Conservation (phyloP, 2,797 vertebrate species). For the Gallirallus australis region DNA sequence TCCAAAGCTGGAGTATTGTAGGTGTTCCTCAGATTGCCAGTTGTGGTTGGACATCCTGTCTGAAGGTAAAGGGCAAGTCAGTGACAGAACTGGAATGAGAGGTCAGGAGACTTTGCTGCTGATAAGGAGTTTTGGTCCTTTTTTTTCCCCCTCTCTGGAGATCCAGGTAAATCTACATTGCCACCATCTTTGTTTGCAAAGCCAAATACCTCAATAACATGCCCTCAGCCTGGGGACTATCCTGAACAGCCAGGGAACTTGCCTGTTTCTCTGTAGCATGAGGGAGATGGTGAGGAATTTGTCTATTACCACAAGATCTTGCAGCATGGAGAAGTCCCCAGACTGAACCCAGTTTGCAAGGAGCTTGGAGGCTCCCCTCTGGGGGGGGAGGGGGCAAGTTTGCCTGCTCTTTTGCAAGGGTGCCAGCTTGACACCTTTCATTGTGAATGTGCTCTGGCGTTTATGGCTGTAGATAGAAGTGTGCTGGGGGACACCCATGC, state of each 20-base stretch:
- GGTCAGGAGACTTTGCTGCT: neutral
- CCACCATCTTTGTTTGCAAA: neutral
- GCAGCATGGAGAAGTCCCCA: neutral
- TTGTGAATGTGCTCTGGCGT: rapidly evolving
- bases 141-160: neutral
- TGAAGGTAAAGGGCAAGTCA: neutral
- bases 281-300: neutral
- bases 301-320: neutral
- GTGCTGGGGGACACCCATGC: rapidly evolving
- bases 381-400: neutral
- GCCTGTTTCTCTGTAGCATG: neutral
- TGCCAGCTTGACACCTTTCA: neutral
- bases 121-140: neutral
- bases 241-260: too few relatives aligned
- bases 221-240: neutral
- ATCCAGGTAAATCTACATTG: neutral
- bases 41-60: neutral
- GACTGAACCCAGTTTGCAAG: neutral
- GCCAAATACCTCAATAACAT: neutral
- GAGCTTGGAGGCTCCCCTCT: neutral
- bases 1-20: neutral
- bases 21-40: neutral
- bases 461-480: neutral
- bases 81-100: neutral
- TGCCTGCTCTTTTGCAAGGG: neutral